Conservation (phyloP, 2,113 vertebrate genomes). For the Peromyscus maniculatus region DNA sequence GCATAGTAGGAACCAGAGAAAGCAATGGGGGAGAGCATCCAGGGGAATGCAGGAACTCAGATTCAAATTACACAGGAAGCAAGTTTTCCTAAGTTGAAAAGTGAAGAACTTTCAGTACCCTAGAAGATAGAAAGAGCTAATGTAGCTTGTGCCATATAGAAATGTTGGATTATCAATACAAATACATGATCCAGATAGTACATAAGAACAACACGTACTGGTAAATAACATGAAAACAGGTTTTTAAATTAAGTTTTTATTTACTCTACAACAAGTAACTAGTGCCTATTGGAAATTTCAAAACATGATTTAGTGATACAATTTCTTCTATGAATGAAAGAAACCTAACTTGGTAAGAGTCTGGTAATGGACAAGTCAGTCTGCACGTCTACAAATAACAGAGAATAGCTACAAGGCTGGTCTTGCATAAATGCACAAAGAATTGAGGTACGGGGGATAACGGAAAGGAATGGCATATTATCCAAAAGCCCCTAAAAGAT, state of each 20-base stretch:
- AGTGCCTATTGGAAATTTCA: background rate
- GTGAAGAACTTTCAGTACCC: background rate
- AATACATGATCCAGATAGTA: background rate
- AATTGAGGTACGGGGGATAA: background rate
- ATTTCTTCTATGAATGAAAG: constrained; percentile 14
- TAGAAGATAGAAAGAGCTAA: background rate
- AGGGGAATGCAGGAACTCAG: constrained; percentile 29
- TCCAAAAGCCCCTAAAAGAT: background rate
- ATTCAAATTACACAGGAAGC: constrained; percentile 48
- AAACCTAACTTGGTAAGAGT: background rate
- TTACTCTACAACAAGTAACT: background rate
- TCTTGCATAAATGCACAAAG: constrained; percentile 7
- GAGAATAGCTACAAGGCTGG: background rate
- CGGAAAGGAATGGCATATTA: background rate
- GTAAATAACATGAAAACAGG: background rate
- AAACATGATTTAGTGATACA: background rate
- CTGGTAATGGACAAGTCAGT: background rate
- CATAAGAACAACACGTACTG: background rate
- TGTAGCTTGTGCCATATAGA: background rate
- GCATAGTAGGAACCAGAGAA: background rate
- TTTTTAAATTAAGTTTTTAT: background rate
- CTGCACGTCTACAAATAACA: constrained; percentile 36
- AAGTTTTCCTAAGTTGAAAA: background rate
- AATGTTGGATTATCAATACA: background rate
- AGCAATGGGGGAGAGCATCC: background rate